A percentile compares a stretch with the other conserved stretches of the same genome.
Evolutionary conservation across 64 coral and sea anemone species (phyloP).

Genomic region (Stichodactyla mertensii): DNA sequence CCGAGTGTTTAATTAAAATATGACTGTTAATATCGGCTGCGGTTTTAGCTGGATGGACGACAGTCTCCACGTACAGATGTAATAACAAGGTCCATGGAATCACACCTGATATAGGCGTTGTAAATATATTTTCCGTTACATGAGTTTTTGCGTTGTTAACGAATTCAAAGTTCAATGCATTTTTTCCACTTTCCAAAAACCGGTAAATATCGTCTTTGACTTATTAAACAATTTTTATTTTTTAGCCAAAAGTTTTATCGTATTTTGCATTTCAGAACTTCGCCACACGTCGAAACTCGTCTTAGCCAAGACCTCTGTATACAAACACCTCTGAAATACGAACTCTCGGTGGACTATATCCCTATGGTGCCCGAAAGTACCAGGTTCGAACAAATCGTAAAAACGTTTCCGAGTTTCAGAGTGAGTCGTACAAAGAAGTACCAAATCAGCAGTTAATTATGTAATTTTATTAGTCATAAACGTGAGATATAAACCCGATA

Average conservation of each 20-base stretch:
- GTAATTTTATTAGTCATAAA: background rate
- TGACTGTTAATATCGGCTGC: slow-evolving; percentile 1
- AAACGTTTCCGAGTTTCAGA: background rate
- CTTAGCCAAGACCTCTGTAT: background rate
- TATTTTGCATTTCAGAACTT: background rate
- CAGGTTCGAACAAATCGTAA: background rate
- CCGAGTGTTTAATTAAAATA: background rate
- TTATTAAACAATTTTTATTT: background rate
- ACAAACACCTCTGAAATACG: background rate
- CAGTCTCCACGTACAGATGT: background rate
- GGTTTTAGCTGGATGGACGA: background rate
- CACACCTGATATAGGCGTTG: background rate
- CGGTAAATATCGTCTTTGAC: background rate
- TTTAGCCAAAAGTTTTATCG: background rate
- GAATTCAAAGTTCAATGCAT: too few relatives aligned
- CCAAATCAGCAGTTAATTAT: background rate
- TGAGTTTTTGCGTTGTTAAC: background rate
- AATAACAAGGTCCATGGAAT: background rate
- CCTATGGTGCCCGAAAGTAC: background rate
- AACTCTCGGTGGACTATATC: background rate
- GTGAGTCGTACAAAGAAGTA: background rate
- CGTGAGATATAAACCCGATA: background rate
- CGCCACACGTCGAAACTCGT: background rate
- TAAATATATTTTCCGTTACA: background rate
- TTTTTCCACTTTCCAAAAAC: background rate